Evolutionary conservation across 1,140 invertebrate genomes (phyloP), one percentile per base, ranked within the genome.

Genomic region (Drosophila burlai): DNA sequence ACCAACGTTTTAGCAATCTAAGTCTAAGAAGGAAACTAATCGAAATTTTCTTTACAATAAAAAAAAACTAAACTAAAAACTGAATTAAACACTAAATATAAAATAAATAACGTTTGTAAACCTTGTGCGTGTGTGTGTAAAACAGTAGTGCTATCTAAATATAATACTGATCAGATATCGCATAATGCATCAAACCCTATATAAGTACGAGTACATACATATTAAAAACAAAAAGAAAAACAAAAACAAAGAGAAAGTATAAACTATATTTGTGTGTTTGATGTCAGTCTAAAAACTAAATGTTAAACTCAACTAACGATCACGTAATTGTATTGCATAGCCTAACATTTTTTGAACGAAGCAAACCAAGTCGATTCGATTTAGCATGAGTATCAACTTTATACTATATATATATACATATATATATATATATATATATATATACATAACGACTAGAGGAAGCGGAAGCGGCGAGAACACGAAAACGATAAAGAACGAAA

Each of bases 1-100:
- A 89, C 60, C 80, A 83, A 87, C 77, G 68, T 89, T 84, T 75
- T 86, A 82, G 81, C 80, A 81, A 83, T 52, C 54, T 89, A 87
- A 89, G 84, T 66, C 42, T 54, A 85, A 64, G 60, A 55, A 68
- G 43, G 47, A 69, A 80, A 78, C 74, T 77, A 78, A 78, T 65
- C 54, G 75, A 76, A 77, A 76, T 46, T 77, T 77, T 77, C 74
- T 77, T 77, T 77, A 68, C 65, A 77, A 65, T 52, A 49, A 47
- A 68, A 61, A 72, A 61, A 68, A 58, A 24, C 43, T 45, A 69
- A 75, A 60, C 50, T 21, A 34, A 60, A 50, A 82, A 50, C 16
- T 29, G 42, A 78, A 68, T 68, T 45, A 45, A 63, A 54, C 26
- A 26, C 6, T 31, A 74, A 72, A 55, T 55, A 49, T 31, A 34